Evolutionary conservation across 2,797 vertebrate species (phyloP).

Genomic region (Malacoraja senta): DNA sequence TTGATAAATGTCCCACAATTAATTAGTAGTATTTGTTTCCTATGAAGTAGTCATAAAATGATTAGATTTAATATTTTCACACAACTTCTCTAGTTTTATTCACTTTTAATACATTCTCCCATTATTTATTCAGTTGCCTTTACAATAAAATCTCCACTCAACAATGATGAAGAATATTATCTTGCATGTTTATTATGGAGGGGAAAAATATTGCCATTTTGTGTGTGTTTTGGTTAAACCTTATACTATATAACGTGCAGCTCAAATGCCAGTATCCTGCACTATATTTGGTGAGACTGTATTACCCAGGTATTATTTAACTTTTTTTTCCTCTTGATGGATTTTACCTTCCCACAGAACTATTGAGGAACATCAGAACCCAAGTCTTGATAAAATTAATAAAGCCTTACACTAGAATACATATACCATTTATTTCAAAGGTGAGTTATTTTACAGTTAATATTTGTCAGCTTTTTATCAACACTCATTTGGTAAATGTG

Average conservation of each 20-base stretch:
- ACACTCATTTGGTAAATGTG: background rate
- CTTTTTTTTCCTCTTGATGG: background rate
- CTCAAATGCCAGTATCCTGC: background rate
- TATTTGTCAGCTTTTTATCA: background rate
- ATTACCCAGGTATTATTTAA: background rate
- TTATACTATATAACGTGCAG: background rate
- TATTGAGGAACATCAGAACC: conserved; percentile 98
- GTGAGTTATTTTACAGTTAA: conserved; percentile 55
- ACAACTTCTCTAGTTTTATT: background rate
- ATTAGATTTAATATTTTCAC: background rate
- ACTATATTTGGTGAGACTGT: background rate
- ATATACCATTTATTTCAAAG: conserved; percentile 99
- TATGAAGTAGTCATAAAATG: background rate
- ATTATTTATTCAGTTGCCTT: background rate
- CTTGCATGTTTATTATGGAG: background rate
- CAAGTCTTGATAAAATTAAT: conserved; percentile 99
- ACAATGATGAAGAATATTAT: background rate
- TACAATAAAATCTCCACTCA: background rate
- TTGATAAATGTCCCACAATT: background rate
- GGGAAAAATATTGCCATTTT: background rate
- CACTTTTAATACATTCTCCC: background rate
- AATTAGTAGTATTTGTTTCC: background rate
- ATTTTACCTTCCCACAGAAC: conserved; percentile 66
- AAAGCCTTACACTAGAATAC: conserved; percentile 99
- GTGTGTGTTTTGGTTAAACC: background rate